These are phyloP conservation scores for Plecotus auritus DNA, from an alignment of 2,113 vertebrate species.

Conservation along the genomic window DNA sequence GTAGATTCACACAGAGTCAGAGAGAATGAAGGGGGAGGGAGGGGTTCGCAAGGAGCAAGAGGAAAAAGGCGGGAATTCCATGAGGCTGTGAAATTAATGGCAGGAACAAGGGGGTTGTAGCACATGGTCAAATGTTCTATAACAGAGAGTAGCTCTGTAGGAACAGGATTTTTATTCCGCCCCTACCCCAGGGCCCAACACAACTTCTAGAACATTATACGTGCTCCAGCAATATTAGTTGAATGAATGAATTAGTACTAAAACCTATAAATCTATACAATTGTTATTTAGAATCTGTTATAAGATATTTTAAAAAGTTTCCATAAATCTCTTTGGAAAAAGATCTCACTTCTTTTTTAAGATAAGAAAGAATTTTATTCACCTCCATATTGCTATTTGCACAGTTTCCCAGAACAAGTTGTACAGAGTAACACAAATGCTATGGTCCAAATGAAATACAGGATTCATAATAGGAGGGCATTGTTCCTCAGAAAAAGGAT, in stretches of 20 bases:
- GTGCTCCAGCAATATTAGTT: not conserved
- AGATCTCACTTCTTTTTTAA: not conserved
- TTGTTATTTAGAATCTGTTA: not conserved
- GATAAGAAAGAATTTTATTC: constrained; percentile 32
- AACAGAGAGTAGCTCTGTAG: not conserved
- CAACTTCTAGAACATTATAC: not conserved
- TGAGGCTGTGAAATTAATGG: not conserved
- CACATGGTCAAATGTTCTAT: not conserved
- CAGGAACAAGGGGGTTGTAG: not conserved
- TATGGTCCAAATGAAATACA: constrained; percentile 20
- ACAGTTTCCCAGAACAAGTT: constrained; percentile 69
- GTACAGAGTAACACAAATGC: constrained; percentile 53
- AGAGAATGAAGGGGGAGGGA: not conserved
- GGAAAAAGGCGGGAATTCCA: not conserved
- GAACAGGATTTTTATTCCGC: not conserved
- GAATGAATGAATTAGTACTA: not conserved
- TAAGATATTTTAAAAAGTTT: not conserved
- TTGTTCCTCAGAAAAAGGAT: not conserved
- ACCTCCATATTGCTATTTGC: constrained; percentile 63
- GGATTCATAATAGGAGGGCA: constrained; percentile 21
- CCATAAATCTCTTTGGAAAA: not conserved
- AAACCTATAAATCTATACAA: not conserved
- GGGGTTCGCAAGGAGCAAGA: not conserved
- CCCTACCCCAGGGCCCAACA: not conserved
- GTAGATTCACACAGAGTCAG: not conserved